Evolutionary conservation across 2,888 invertebrate species (phyloP), one percentile per base, ranked within the genome.

Genomic region (Tolmerus cingulatus): DNA sequence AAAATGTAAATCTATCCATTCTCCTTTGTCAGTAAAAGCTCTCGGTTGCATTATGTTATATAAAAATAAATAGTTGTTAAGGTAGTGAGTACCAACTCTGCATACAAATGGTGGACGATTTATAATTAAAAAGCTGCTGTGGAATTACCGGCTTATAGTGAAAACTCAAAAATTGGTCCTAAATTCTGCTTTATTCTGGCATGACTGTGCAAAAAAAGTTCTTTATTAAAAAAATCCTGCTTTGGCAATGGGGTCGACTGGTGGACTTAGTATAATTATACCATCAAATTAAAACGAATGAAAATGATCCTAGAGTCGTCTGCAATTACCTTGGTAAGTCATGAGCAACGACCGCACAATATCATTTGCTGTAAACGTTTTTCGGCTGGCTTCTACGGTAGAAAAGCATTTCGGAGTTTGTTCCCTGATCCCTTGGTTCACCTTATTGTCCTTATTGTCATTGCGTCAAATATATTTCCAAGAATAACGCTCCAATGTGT

Each of bases 291-390:
- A 51, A 51, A 51, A 51, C 4, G 51, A 51, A n/a, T 16, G n/a
- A n/a, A 16, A n/a, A n/a, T 51, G n/a, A 5, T 19, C n/a, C n/a
- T n/a, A 16, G 43, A 46, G 43, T 16, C n/a, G 55, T 1, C n/a
- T 43, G 30, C 43, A 19, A 79, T 46, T 79, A 51, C 79, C 79
- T 79, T 40, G 51, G 30, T 79, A 79, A 51, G 51, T 79, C 79
- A 79, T 78, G 43, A 43, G 16, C 14, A 40, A n/a, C 76, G 27
- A 66, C 51, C 79, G 79, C 16, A 78, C 51, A 79, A 27, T 79
- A 79, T 79, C 79, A 79, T 51, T 79, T 79, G 79, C 30, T 51
- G 14, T 27, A 27, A 79, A 51, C 30, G 27, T 23, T 23, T n/a
- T 14, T 79, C 43, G 46, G 16, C 9, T 51, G 51, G 30, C n/a